Evolutionary conservation across 2,888 invertebrate species (phyloP).

Genomic region (Spisula solida): DNA sequence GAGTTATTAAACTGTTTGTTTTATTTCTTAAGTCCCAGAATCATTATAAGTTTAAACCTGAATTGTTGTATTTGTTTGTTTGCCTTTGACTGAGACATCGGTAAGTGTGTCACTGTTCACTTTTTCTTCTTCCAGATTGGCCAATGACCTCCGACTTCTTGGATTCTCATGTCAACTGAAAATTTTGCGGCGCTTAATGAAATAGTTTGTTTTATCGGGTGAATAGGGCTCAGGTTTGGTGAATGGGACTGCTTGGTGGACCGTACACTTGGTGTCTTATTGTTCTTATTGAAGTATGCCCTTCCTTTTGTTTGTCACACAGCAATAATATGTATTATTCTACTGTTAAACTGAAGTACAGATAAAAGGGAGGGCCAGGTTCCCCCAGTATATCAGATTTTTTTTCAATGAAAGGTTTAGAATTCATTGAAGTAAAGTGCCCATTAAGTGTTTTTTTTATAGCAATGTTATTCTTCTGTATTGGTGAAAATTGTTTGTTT

Average conservation of each 20-base stretch:
- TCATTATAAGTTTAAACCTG: too few relatives aligned
- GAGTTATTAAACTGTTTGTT: too few relatives aligned
- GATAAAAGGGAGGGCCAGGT: background rate
- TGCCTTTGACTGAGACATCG: too few relatives aligned
- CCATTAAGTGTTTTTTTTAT: constrained; percentile 15
- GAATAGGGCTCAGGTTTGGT: background rate
- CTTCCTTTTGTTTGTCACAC: background rate
- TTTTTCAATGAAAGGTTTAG: constrained; percentile 31
- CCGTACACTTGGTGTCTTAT: background rate
- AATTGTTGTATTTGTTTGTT: too few relatives aligned
- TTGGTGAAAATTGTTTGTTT: background rate
- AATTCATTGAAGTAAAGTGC: constrained; percentile 32
- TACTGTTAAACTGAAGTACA: background rate
- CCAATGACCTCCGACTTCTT: too few relatives aligned
- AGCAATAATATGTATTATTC: background rate
- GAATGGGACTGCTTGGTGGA: background rate
- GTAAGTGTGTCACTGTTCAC: too few relatives aligned
- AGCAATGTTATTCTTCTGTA: background rate
- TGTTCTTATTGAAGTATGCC: background rate
- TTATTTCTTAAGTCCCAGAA: too few relatives aligned
- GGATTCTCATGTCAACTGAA: too few relatives aligned
- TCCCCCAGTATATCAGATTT: constrained; percentile 20
- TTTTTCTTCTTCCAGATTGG: too few relatives aligned
- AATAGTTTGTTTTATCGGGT: constrained; percentile 17
- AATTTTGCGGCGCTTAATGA: background rate